phyloP scores from a whole-genome alignment of 2,888 invertebrate species.

The Andrena flavipes region DNA sequence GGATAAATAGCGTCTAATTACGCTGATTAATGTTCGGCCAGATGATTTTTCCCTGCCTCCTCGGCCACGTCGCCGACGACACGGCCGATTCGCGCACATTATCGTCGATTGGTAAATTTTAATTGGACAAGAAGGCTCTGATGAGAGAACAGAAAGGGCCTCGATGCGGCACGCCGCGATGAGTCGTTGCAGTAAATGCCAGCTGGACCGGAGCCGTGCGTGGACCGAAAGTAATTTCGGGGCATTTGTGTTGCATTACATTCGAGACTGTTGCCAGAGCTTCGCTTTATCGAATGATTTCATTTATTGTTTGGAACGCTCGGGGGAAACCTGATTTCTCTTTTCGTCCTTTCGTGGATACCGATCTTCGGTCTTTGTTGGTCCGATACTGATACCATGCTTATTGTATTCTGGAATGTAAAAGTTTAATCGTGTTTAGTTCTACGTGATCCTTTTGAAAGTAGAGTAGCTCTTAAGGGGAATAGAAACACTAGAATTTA shows the following conservation, averaged over 20 bases:
- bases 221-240: slow-evolving; percentile 9
- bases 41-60: slow-evolving; percentile 71
- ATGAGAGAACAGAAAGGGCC: slow-evolving; percentile 24
- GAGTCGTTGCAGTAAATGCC: slow-evolving; percentile 13
- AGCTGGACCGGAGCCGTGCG: neutral
- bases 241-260: neutral
- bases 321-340: neutral
- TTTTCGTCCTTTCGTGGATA: neutral
- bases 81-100: slow-evolving; percentile 45
- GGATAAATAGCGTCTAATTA: slow-evolving; percentile 84
- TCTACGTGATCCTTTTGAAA: too few relatives aligned
- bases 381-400: neutral
- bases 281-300: too few relatives aligned
- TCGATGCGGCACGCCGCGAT: slow-evolving; percentile 9
- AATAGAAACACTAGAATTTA: too few relatives aligned
- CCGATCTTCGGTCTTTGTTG: neutral
- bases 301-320: too few relatives aligned
- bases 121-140: slow-evolving; percentile 46
- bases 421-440: neutral
- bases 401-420: neutral
- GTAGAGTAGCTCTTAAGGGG: too few relatives aligned
- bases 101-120: slow-evolving; percentile 61
- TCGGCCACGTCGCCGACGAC: slow-evolving; percentile 44
- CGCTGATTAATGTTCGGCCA: slow-evolving; percentile 79
- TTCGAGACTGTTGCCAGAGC: neutral